A percentile compares a stretch with the other conserved stretches of the same genome.
Conservation (phyloP, 2,797 vertebrate species). For the Notolabrus celidotus region DNA sequence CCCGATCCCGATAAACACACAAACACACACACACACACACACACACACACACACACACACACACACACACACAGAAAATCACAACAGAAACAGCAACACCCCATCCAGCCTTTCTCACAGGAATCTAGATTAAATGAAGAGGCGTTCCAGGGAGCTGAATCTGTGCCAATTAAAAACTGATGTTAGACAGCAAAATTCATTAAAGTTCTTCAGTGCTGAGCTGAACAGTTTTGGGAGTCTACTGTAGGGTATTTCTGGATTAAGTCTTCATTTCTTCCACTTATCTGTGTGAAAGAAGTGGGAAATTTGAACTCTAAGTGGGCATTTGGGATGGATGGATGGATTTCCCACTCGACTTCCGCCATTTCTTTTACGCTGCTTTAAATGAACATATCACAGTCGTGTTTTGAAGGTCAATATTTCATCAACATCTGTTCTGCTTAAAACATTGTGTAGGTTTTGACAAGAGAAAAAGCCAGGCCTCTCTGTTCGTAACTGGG, state of each 20-base stretch:
- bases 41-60: conserved; percentile 5
- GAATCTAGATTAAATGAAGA: conserved; percentile 34
- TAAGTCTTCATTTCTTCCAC: background rate
- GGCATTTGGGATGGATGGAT: background rate
- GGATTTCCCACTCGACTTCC: conserved; percentile 2
- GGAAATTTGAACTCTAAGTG: background rate
- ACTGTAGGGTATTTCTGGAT: conserved; percentile 10
- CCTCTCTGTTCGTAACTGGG: background rate
- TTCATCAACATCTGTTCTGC: background rate
- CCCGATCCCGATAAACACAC: conserved; percentile 33
- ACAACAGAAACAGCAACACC: conserved; percentile 35
- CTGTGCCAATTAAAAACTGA: conserved; percentile 41
- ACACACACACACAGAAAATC: conserved; percentile 11
- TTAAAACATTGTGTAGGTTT: conserved; percentile 7
- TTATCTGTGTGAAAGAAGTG: background rate
- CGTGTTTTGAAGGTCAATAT: background rate
- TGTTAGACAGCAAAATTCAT: conserved; percentile 55
- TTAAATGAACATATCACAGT: background rate
- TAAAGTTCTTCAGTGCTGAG: conserved; percentile 29
- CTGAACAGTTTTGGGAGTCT: conserved; percentile 18
- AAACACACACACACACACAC: background rate
- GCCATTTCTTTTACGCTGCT: background rate
- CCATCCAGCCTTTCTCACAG: conserved; percentile 22
- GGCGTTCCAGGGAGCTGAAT: conserved; percentile 25
- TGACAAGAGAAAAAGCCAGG: conserved; percentile 9